phyloP scores from a whole-genome alignment of 1,140 invertebrate species.

The Achroia grisella region DNA sequence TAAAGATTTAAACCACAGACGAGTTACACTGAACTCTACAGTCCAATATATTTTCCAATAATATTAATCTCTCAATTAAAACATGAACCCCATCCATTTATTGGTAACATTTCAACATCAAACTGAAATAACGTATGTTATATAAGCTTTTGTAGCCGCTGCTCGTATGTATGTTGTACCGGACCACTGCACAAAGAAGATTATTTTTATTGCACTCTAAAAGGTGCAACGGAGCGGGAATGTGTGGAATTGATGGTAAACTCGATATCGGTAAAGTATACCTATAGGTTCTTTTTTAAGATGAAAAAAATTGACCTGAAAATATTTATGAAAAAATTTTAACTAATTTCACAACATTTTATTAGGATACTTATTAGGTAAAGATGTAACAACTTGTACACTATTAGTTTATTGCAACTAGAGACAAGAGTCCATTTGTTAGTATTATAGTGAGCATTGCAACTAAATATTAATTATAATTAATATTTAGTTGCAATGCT shows the following conservation, averaged over 20 bases:
- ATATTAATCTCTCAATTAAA: slow-evolving; percentile 15
- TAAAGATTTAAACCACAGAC: too few relatives aligned
- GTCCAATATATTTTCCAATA: slow-evolving; percentile 1
- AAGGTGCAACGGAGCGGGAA: slow-evolving; percentile 55
- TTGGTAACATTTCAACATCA: slow-evolving; percentile 22
- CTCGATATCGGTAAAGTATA: slow-evolving; percentile 20
- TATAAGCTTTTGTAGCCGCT: slow-evolving; percentile 43
- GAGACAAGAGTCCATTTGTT: too few relatives aligned
- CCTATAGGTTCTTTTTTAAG: too few relatives aligned
- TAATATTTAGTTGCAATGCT: too few relatives aligned
- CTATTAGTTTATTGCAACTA: too few relatives aligned
- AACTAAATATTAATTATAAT: too few relatives aligned
- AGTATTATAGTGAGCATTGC: too few relatives aligned
- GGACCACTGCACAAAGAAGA: slow-evolving; percentile 55
- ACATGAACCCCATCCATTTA: slow-evolving; percentile 15
- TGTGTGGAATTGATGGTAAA: slow-evolving; percentile 53
- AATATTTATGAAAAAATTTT: too few relatives aligned
- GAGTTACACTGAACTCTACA: not conserved
- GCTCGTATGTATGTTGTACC: slow-evolving; percentile 28
- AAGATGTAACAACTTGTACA: too few relatives aligned
- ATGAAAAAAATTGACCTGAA: too few relatives aligned
- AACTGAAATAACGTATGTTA: slow-evolving; percentile 42
- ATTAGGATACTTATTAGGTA: too few relatives aligned
- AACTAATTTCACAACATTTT: too few relatives aligned
- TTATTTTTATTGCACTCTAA: slow-evolving; percentile 66